phyloP scores from a whole-genome alignment of 2,797 vertebrate species.

The Pogonophryne albipinna region DNA sequence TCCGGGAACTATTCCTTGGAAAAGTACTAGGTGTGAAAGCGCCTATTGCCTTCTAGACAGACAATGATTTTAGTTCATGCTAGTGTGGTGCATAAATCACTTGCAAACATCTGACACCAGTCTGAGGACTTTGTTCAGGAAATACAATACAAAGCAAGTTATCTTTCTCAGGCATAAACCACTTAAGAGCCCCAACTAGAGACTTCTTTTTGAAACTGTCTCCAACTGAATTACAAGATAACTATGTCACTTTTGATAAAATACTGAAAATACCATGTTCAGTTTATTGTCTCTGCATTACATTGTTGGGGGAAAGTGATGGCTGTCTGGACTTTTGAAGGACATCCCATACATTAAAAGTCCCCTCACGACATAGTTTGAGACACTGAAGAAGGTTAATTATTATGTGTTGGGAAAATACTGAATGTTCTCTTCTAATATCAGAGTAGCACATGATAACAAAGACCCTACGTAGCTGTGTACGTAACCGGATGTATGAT shows the following conservation, averaged over 20 bases:
- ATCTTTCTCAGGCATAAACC: background rate
- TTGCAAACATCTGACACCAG: background rate
- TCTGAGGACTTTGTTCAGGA: too few relatives aligned
- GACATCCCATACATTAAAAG: too few relatives aligned
- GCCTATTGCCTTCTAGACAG: background rate
- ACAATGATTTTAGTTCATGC: background rate
- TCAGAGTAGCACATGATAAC: too few relatives aligned
- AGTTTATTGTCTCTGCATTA: background rate
- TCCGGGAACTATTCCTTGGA: too few relatives aligned
- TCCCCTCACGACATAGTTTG: too few relatives aligned
- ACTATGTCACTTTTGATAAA: background rate
- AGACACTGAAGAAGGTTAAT: too few relatives aligned
- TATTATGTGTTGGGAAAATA: too few relatives aligned
- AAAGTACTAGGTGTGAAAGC: too few relatives aligned
- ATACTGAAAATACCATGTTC: background rate
- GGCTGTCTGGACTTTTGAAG: background rate
- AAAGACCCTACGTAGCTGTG: too few relatives aligned
- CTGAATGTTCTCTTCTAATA: too few relatives aligned
- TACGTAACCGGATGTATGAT: too few relatives aligned
- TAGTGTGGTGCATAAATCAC: background rate
- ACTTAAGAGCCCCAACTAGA: background rate
- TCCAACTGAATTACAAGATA: background rate
- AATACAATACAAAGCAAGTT: too few relatives aligned
- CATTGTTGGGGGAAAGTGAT: background rate
- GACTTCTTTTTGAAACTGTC: background rate